phyloP scores from a whole-genome alignment of 1,140 invertebrate genomes.

The Aphelinus atriplicis region DNA sequence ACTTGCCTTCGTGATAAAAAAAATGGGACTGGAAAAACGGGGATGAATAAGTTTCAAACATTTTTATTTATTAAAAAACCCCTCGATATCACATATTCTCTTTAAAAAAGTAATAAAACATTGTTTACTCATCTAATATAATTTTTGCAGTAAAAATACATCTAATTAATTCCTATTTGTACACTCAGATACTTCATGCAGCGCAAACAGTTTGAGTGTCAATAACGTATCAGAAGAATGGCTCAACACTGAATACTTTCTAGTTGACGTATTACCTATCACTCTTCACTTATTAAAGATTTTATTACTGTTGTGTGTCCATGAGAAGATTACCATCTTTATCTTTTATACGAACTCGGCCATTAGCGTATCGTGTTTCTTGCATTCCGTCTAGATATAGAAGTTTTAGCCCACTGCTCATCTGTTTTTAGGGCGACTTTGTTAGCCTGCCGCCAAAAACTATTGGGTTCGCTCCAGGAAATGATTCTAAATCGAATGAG shows the following conservation, averaged over 20 bases:
- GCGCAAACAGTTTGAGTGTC: background rate
- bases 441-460: too few relatives aligned
- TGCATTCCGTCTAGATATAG: conserved; percentile 87
- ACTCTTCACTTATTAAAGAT: too few relatives aligned
- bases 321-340: conserved; percentile 82
- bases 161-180: too few relatives aligned
- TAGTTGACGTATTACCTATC: background rate
- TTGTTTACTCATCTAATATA: too few relatives aligned
- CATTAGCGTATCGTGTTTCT: conserved; percentile 90
- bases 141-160: too few relatives aligned
- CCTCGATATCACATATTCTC: background rate
- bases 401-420: too few relatives aligned
- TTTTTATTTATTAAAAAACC: too few relatives aligned
- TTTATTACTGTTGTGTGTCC: conserved; percentile 67
- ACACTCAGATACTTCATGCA: background rate
- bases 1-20: conserved; percentile 44
- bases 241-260: background rate
- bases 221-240: conserved; percentile 7
- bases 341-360: conserved; percentile 87
- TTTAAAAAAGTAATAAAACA: too few relatives aligned
- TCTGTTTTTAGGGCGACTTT: too few relatives aligned
- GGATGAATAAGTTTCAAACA: too few relatives aligned
- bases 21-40: conserved; percentile 48
- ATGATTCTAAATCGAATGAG: too few relatives aligned
- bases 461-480: too few relatives aligned